These are phyloP conservation scores for Zalophus californianus DNA, from an alignment of 2,797 vertebrate genomes.

Conservation along the genomic window DNA sequence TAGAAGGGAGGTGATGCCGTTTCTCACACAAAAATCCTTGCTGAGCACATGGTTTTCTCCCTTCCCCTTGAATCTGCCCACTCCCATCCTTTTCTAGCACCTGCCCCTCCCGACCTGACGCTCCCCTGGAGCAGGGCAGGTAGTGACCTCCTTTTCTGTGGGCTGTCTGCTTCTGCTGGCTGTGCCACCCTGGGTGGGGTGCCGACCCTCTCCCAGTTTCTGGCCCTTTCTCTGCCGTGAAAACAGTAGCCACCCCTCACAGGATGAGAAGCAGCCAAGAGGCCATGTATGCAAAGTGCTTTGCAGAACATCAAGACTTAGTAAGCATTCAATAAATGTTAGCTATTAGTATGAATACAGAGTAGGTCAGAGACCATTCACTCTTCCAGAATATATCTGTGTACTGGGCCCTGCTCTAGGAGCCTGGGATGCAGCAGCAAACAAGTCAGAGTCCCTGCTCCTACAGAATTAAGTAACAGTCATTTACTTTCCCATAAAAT, in stretches of 20 bases:
- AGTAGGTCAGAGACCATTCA: not conserved
- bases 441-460: not conserved
- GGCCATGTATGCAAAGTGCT: not conserved
- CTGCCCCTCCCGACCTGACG: not conserved
- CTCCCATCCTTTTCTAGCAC: not conserved
- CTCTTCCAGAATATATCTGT: not conserved
- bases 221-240: slow-evolving; percentile 28
- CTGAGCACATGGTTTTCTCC: not conserved
- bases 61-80: not conserved
- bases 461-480: slow-evolving; percentile 39
- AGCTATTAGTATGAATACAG: not conserved
- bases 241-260: not conserved
- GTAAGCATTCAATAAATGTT: not conserved
- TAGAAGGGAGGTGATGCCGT: not conserved
- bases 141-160: not conserved
- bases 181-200: not conserved
- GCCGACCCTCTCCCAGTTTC: not conserved
- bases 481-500: slow-evolving; percentile 39
- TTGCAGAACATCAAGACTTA: not conserved
- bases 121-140: not conserved
- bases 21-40: not conserved
- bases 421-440: not conserved
- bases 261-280: not conserved
- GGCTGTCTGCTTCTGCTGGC: rapidly evolving
- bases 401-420: not conserved